Conservation (phyloP, 2,113 vertebrate species). For the Haemorhous mexicanus region DNA sequence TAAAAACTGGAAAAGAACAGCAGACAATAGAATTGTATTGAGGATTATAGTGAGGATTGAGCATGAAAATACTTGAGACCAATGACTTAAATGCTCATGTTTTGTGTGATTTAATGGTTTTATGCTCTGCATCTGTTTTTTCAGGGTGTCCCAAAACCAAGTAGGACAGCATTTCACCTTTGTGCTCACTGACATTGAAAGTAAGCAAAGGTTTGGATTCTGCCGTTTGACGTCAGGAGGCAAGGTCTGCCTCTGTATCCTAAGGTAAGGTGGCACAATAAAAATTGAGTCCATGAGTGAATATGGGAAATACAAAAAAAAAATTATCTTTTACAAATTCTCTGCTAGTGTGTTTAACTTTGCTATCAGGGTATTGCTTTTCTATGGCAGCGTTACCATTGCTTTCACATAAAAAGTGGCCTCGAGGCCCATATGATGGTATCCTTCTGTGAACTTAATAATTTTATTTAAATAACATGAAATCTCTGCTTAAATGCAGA, state of each 20-base stretch:
- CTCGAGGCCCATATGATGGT: not conserved
- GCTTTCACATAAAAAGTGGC: not conserved
- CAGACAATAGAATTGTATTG: not conserved
- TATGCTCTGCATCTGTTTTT: not conserved
- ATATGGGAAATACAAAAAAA: not conserved
- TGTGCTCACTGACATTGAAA: slow-evolving; percentile 95
- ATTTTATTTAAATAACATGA: not conserved
- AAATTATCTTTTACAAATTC: not conserved
- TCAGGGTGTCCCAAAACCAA: slow-evolving; percentile 88
- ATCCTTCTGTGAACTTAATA: not conserved
- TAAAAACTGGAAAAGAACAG: not conserved
- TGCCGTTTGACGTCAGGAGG: slow-evolving; percentile 93
- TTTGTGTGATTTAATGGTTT: not conserved
- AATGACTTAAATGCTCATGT: not conserved
- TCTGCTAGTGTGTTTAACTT: not conserved
- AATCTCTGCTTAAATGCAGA: not conserved
- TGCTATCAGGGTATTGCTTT: not conserved
- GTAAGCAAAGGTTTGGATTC: slow-evolving; percentile 97
- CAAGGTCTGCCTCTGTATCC: slow-evolving; percentile 89
- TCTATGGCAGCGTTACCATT: not conserved
- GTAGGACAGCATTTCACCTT: slow-evolving; percentile 99
- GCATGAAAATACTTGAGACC: not conserved
- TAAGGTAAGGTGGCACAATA: slow-evolving; percentile 80
- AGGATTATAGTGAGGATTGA: not conserved
- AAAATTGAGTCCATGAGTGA: slow-evolving; percentile 61